These are phyloP conservation scores for Eclectus roratus DNA, from an alignment of 2,113 vertebrate genomes.

Conservation along the genomic window DNA sequence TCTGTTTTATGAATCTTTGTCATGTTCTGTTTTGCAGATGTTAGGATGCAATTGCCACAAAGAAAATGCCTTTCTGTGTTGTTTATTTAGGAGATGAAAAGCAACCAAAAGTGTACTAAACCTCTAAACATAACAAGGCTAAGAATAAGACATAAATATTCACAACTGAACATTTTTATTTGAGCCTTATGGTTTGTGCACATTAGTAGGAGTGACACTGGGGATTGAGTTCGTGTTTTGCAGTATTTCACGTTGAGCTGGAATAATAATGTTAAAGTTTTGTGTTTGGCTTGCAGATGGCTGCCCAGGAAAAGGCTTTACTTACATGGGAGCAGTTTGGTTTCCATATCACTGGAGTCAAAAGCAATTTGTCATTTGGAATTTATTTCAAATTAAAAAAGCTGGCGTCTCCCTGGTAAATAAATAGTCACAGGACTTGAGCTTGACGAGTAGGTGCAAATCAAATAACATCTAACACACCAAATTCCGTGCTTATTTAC, in stretches of 20 bases:
- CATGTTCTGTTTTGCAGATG: neutral
- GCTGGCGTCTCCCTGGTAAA: neutral
- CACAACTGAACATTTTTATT: neutral
- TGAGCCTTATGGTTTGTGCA: neutral
- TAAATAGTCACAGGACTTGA: neutral
- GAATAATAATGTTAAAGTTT: neutral
- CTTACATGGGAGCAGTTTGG: fast-evolving
- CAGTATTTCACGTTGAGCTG: neutral
- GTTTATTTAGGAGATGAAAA: neutral
- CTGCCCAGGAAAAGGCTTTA: neutral
- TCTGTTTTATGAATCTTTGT: neutral
- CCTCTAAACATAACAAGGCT: neutral
- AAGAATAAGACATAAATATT: neutral
- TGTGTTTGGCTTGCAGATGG: neutral
- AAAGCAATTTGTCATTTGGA: neutral
- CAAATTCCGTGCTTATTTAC: conserved; percentile 10
- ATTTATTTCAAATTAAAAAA: conserved; percentile 28
- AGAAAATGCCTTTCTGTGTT: neutral
- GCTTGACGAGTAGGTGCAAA: neutral
- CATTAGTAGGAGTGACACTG: neutral
- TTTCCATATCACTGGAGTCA: neutral
- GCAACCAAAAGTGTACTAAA: neutral
- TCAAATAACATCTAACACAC: neutral
- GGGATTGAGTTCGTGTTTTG: neutral
- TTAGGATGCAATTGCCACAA: neutral